phyloP scores from a whole-genome alignment of 2,888 invertebrate species.

The Hanleya hanleyi region DNA sequence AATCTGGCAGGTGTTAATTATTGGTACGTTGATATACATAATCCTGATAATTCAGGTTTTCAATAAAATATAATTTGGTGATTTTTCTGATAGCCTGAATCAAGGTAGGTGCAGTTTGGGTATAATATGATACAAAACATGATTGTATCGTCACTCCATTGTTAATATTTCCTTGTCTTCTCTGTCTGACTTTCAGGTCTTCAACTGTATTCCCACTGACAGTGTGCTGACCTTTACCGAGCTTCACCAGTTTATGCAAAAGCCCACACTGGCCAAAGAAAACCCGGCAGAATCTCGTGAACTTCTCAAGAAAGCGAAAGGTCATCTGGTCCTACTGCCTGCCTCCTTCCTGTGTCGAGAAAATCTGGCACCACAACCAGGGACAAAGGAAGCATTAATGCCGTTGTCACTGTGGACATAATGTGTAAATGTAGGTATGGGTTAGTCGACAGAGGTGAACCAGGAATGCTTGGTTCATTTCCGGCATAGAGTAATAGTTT shows the following conservation, averaged over 20 bases:
- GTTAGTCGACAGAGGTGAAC: too few species aligned
- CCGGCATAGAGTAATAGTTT: too few species aligned
- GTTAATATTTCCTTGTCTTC: too few species aligned
- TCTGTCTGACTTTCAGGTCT: conserved; percentile 78
- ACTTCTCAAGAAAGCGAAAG: conserved; percentile 84
- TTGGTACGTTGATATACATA: too few species aligned
- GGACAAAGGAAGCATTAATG: conserved; percentile 92
- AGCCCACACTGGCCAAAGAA: conserved; percentile 81
- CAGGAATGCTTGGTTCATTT: too few species aligned
- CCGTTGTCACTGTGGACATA: conserved; percentile 95
- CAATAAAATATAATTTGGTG: too few species aligned
- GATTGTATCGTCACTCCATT: too few species aligned
- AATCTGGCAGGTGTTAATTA: too few species aligned
- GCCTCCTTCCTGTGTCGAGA: conserved; percentile 91
- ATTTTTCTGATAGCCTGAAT: too few species aligned
- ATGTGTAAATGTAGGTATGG: conserved; percentile 24
- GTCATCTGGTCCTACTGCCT: conserved; percentile 91
- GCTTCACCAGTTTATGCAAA: conserved; percentile 84
- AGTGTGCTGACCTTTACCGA: conserved; percentile 84
- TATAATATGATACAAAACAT: too few species aligned
- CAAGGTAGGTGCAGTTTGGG: too few species aligned
- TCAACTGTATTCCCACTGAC: conserved; percentile 92
- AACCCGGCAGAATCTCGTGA: conserved; percentile 81
- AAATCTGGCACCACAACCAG: conserved; percentile 86
- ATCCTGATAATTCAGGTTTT: too few species aligned